phyloP scores from a whole-genome alignment of 2,888 invertebrate species.

The Drosophila merina region DNA sequence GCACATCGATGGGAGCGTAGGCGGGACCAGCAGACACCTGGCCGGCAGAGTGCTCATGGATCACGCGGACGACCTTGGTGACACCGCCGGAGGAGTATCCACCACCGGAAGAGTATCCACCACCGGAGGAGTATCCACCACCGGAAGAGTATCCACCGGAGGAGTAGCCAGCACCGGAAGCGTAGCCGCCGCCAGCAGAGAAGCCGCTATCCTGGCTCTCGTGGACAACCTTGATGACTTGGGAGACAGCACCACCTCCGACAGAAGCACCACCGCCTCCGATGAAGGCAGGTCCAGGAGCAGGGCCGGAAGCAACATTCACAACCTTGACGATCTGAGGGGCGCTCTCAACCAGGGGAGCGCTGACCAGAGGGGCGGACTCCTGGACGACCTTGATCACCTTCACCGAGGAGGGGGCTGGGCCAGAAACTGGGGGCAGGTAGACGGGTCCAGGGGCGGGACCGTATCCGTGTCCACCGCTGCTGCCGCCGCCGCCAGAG shows the following conservation, averaged over 20 bases:
- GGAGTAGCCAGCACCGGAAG: slow-evolving; percentile 37
- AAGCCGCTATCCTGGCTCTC: slow-evolving; percentile 48
- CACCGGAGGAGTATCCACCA: slow-evolving; percentile 19
- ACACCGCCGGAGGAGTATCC: slow-evolving; percentile 31
- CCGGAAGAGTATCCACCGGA: slow-evolving; percentile 15
- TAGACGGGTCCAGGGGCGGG: slow-evolving; percentile 46
- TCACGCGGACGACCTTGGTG: slow-evolving; percentile 74
- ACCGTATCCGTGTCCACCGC: slow-evolving; percentile 10
- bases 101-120: slow-evolving; percentile 22
- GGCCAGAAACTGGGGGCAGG: slow-evolving; percentile 30
- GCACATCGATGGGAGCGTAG: slow-evolving; percentile 34
- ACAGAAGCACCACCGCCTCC: slow-evolving; percentile 27
- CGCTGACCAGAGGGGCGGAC: slow-evolving; percentile 37
- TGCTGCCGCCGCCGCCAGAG: slow-evolving; percentile 50
- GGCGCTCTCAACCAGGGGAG: slow-evolving; percentile 44
- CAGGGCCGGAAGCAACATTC: slow-evolving; percentile 39
- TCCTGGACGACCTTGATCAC: slow-evolving; percentile 73
- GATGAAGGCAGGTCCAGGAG: slow-evolving; percentile 23
- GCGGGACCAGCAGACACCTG: slow-evolving; percentile 17
- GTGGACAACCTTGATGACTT: slow-evolving; percentile 68
- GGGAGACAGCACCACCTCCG: slow-evolving; percentile 37
- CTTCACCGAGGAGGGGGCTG: slow-evolving; percentile 51
- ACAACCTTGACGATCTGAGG: slow-evolving; percentile 61
- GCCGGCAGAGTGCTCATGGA: slow-evolving; percentile 67
- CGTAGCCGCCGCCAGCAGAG: slow-evolving; percentile 19